phyloP scores from a whole-genome alignment of 2,113 vertebrate species.

The Chionis minor region DNA sequence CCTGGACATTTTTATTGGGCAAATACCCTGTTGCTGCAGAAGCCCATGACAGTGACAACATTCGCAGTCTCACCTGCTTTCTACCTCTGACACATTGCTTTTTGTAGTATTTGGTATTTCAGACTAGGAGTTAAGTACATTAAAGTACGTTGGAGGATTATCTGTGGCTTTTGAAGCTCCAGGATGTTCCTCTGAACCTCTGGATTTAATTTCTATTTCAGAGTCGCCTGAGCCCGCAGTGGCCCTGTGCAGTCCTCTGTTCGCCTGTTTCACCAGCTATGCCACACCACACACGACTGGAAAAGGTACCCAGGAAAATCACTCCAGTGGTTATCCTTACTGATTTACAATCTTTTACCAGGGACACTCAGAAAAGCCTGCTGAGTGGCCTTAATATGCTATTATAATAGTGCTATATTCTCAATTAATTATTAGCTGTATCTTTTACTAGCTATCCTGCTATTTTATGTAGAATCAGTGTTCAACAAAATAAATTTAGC shows the following conservation, averaged over 20 bases:
- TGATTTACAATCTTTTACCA: not conserved
- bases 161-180: not conserved
- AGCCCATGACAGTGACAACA: not conserved
- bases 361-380: not conserved
- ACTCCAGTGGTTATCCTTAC: not conserved
- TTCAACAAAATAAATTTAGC: not conserved
- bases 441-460: constrained; percentile 1
- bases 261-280: not conserved
- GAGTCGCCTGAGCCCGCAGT: not conserved
- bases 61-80: not conserved
- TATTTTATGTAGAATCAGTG: not conserved
- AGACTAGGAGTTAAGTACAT: not conserved
- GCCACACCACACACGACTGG: accelerated
- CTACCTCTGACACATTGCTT: not conserved
- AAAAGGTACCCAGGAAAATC: not conserved
- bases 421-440: not conserved
- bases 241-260: not conserved
- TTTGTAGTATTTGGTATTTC: not conserved
- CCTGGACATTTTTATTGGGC: not conserved
- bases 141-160: not conserved
- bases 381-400: not conserved
- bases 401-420: not conserved
- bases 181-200: not conserved
- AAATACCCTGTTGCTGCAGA: not conserved
- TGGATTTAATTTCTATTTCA: not conserved